Conservation (phyloP, 2,797 vertebrate species). For the Anomalospiza imberbis region DNA sequence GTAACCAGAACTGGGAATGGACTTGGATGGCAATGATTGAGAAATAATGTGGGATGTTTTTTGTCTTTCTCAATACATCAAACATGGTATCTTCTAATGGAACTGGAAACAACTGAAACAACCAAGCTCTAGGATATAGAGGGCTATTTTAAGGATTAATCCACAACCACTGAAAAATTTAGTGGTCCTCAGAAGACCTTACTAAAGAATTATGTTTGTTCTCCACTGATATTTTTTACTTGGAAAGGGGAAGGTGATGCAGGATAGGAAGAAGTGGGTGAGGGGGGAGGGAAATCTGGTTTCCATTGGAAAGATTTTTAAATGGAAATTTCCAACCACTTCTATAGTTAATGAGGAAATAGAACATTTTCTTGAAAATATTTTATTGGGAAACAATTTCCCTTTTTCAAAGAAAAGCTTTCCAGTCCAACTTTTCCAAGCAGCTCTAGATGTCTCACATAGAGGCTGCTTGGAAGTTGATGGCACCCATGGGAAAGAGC, state of each 20-base stretch:
- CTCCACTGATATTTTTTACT: not conserved
- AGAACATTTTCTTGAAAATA: conserved; percentile 37
- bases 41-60: not conserved
- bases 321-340: conserved; percentile 56
- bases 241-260: not conserved
- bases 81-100: not conserved
- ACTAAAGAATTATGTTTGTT: not conserved
- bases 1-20: not conserved
- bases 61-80: not conserved
- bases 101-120: not conserved
- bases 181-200: not conserved
- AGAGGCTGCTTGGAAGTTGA: not conserved
- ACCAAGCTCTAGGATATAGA: not conserved
- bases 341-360: conserved; percentile 36
- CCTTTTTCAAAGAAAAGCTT: conserved; percentile 22
- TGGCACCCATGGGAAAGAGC: conserved; percentile 1
- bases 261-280: not conserved
- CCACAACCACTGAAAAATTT: not conserved
- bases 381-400: conserved; percentile 58
- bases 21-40: rapidly evolving
- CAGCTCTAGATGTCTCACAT: not conserved
- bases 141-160: not conserved
- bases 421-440: conserved; percentile 33
- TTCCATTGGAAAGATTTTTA: conserved; percentile 47
- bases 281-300: not conserved